Conservation (phyloP, 2,888 invertebrate genomes). For the Tillus elongatus region DNA sequence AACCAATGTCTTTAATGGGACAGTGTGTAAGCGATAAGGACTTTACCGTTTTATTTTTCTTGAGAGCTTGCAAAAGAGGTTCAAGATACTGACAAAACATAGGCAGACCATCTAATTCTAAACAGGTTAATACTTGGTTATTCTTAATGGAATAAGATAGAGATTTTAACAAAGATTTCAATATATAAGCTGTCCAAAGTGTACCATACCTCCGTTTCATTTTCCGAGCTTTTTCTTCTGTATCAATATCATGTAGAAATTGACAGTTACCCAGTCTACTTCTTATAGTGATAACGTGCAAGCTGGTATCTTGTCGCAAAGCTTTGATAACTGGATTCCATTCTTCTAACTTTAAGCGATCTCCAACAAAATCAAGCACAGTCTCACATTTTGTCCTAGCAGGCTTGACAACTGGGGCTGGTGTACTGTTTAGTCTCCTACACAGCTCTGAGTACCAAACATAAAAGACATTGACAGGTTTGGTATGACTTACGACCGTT, state of each 20-base stretch:
- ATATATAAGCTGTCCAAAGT: conserved; percentile 60
- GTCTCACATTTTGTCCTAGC: conserved; percentile 36
- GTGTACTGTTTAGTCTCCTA: conserved; percentile 35
- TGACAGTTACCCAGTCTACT: conserved; percentile 42
- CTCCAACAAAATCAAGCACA: conserved; percentile 58
- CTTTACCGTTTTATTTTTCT: conserved; percentile 54
- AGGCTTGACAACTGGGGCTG: conserved; percentile 34
- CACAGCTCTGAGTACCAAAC: conserved; percentile 41
- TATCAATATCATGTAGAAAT: conserved; percentile 43
- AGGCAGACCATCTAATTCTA: conserved; percentile 65
- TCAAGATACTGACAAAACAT: conserved; percentile 55
- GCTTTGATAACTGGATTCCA: conserved; percentile 70
- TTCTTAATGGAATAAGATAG: conserved; percentile 53
- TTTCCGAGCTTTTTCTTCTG: conserved; percentile 53
- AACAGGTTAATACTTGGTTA: conserved; percentile 51
- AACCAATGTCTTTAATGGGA: conserved; percentile 62
- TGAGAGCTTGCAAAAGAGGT: conserved; percentile 46
- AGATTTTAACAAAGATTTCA: conserved; percentile 57
- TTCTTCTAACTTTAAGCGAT: conserved; percentile 64
- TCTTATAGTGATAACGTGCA: conserved; percentile 59
- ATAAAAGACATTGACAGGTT: conserved; percentile 38
- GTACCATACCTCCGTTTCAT: conserved; percentile 41
- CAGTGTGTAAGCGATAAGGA: conserved; percentile 60
- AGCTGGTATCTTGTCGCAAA: conserved; percentile 58
- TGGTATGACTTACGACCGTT: conserved; percentile 23